Evolutionary conservation across 2,888 invertebrate species (phyloP).

Genomic region (Agriotes lineatus): DNA sequence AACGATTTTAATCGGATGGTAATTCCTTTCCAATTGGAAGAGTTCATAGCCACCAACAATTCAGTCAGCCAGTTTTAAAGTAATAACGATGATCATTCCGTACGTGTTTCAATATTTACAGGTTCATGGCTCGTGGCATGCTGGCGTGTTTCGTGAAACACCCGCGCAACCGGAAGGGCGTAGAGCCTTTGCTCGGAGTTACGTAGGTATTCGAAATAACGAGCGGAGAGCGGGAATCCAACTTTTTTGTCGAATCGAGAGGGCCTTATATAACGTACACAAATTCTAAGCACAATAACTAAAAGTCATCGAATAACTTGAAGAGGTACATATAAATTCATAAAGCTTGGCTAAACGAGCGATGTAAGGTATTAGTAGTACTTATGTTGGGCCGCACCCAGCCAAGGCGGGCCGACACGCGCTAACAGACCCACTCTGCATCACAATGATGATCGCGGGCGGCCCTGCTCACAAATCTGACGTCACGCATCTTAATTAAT

Average conservation of each 20-base stretch:
- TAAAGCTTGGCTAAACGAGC: conserved; percentile 47
- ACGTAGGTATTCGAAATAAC: conserved; percentile 1
- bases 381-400: conserved; percentile 59
- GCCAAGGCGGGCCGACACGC: conserved; percentile 62
- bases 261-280: conserved; percentile 23
- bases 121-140: background rate
- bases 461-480: conserved; percentile 53
- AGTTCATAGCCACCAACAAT: no score
- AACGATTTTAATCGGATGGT: no score
- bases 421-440: conserved; percentile 60
- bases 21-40: no score
- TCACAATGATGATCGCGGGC: conserved; percentile 60
- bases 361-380: conserved; percentile 58
- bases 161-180: conserved; percentile 1
- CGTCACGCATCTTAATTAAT: conserved; percentile 57
- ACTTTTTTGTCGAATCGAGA: conserved; percentile 7
- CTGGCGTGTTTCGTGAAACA: background rate
- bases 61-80: no score
- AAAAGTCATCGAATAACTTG: conserved; percentile 43
- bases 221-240: conserved; percentile 8
- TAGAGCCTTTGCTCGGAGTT: background rate
- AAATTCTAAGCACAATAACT: conserved; percentile 32
- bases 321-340: conserved; percentile 44
- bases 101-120: background rate
- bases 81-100: no score